Percentiles rank a stretch among this genome's conserved stretches.
Evolutionary conservation across 2,113 vertebrate genomes (phyloP).

Genomic region (Tragulus kanchil): DNA sequence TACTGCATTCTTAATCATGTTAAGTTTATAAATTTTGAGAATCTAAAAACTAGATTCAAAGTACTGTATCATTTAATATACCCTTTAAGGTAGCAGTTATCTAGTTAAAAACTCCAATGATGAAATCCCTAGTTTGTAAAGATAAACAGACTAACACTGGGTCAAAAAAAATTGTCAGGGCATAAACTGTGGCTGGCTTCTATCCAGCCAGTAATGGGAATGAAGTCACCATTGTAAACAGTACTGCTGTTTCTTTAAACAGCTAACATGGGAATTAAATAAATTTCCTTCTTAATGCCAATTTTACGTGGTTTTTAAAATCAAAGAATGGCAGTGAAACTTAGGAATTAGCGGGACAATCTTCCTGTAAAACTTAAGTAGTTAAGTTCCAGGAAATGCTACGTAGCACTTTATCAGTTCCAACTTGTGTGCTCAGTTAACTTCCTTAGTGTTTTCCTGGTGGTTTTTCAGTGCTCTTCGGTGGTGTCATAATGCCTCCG

Average conservation of each 20-base stretch:
- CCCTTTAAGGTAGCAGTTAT: constrained; percentile 61
- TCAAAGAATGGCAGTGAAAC: constrained; percentile 67
- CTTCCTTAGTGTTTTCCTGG: constrained; percentile 73
- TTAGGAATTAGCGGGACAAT: constrained; percentile 48
- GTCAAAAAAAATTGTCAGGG: constrained; percentile 20
- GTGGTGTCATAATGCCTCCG: constrained; percentile 93
- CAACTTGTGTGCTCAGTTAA: neutral
- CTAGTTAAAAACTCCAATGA: constrained; percentile 66
- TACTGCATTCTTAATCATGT: constrained; percentile 22
- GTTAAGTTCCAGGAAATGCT: constrained; percentile 41
- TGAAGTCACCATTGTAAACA: constrained; percentile 77
- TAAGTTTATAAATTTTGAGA: constrained; percentile 67
- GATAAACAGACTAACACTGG: constrained; percentile 68
- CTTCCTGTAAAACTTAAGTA: constrained; percentile 54
- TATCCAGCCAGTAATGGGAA: constrained; percentile 51
- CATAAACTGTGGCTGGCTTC: constrained; percentile 37
- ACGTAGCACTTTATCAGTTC: constrained; percentile 17
- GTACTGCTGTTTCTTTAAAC: constrained; percentile 68
- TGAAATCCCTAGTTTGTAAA: constrained; percentile 71
- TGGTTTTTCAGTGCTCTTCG: constrained; percentile 95
- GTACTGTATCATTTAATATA: constrained; percentile 55
- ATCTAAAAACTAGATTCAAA: constrained; percentile 76
- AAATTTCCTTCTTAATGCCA: constrained; percentile 61
- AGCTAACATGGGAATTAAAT: constrained; percentile 50
- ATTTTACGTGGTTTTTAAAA: constrained; percentile 48